These are phyloP conservation scores for Plecturocebus donacophilus DNA, from an alignment of 2,113 vertebrate species.

Conservation along the genomic window DNA sequence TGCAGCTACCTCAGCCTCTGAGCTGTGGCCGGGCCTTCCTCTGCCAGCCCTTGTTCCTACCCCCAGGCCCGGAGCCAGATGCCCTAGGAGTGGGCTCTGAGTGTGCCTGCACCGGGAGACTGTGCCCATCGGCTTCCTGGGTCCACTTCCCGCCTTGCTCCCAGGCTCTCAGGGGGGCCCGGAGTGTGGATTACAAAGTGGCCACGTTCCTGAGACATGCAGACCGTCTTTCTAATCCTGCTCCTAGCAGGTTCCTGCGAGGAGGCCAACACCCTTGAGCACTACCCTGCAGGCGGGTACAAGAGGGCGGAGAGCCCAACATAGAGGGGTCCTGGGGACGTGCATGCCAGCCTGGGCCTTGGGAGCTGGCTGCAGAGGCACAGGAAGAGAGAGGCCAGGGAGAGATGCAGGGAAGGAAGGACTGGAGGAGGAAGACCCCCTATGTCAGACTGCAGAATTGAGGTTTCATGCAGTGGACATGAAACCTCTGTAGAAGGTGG, in stretches of 20 bases:
- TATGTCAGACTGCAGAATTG: neutral
- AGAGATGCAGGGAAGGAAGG: neutral
- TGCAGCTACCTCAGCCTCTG: constrained; percentile 63
- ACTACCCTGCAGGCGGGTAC: no score
- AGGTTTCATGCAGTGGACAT: neutral
- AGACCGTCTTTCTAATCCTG: neutral
- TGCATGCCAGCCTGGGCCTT: neutral
- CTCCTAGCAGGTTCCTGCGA: neutral
- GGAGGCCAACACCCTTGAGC: neutral
- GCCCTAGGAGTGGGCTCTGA: neutral
- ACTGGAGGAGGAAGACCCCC: neutral
- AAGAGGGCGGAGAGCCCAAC: neutral
- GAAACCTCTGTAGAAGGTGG: neutral
- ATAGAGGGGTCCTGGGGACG: no score
- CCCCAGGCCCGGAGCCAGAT: neutral
- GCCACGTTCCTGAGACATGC: neutral
- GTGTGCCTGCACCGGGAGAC: neutral
- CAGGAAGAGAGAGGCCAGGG: neutral
- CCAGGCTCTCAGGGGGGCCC: neutral
- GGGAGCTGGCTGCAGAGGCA: neutral
- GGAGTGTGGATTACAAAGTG: neutral
- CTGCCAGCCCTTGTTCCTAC: neutral
- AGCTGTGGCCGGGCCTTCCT: neutral
- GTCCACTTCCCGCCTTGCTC: fast-evolving
- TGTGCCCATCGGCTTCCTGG: fast-evolving